phyloP scores from a whole-genome alignment of 2,888 invertebrate species.

The Microplitis manilae region DNA sequence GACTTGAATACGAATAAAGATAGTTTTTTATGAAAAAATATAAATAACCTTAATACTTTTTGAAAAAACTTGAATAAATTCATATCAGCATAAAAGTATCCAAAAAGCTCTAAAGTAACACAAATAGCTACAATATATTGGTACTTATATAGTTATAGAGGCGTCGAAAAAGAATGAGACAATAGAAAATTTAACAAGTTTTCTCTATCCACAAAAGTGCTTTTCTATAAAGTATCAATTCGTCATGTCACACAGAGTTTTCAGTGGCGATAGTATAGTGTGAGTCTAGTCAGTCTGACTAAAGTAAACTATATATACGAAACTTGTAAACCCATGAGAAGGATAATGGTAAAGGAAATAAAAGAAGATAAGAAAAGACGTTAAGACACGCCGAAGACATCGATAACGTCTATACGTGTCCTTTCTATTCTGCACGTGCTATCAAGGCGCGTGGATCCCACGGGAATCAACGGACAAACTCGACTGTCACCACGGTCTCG shows the following conservation, averaged over 20 bases:
- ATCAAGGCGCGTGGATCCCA: constrained; percentile 20
- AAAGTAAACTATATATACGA: neutral
- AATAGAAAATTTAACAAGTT: neutral
- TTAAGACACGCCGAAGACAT: constrained; percentile 21
- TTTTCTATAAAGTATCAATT: neutral
- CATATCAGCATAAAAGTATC: neutral
- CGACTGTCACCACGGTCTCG: neutral
- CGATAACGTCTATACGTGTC: constrained; percentile 5
- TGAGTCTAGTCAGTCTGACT: neutral
- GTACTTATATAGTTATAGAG: neutral
- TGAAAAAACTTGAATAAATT: neutral
- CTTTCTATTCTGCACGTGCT: constrained; percentile 7
- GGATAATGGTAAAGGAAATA: constrained; percentile 12
- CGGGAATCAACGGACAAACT: constrained; percentile 6
- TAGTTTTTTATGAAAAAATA: too few relatives aligned
- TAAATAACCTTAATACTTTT: neutral
- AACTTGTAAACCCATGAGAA: neutral
- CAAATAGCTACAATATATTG: neutral
- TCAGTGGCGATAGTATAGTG: neutral
- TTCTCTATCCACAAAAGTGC: neutral
- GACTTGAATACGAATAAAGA: too few relatives aligned
- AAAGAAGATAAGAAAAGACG: constrained; percentile 23
- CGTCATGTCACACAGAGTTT: neutral
- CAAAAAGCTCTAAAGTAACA: neutral
- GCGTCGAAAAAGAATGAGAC: neutral